Evolutionary conservation across 2,888 invertebrate genomes (phyloP), one percentile per base, ranked within the genome.

Genomic region (Euspilapteryx auroguttella): DNA sequence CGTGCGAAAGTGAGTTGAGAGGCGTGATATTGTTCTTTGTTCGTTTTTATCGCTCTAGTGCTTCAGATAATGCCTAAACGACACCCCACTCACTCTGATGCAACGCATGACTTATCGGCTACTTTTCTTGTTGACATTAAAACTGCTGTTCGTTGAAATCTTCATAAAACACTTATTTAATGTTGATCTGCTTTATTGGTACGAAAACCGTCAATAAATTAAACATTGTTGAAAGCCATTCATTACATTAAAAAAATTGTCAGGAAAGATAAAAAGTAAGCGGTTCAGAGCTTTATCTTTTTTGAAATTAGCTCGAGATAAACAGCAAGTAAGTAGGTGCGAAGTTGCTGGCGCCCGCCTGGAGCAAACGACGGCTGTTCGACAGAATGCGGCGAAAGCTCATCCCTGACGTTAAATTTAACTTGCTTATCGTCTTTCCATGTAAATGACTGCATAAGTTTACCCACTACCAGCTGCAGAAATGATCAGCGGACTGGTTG

Each of bases 361-460:
- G 45, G 59, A 54, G 53, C 55, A 51, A 46, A 38, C 39, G 39
- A 42, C 41, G 37, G 37, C 42, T 40, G 41, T 17, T 6, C 17
- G 44, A 50, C 45, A n/a, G n/a, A n/a, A n/a, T n/a, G n/a, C n/a
- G n/a, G n/a, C n/a, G n/a, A n/a, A n/a, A 45, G 48, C 53, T 49
- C 57, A 63, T 65, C 64, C 53, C 52, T 45, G 46, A 48, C 37
- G 64, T 69, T 71, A 73, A 68, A 73, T 69, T 68, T 73, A 73
- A 68, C 63, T 36, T 56, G 64, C 66, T 73, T 71, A 73, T 73
- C 71, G 63, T 40, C 64, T 66, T 66, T 64, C 65, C 66, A 71
- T 69, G 71, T 68, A 69, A 71, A 73, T 68, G 71, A 65, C 68
- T 65, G 66, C 64, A 61, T 65, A 64, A 59, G n/a, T n/a, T n/a